A percentile compares a stretch with the other conserved stretches of the same genome.
phyloP scores from a whole-genome alignment of 2,888 invertebrate genomes.

The Ochropleura plecta region DNA sequence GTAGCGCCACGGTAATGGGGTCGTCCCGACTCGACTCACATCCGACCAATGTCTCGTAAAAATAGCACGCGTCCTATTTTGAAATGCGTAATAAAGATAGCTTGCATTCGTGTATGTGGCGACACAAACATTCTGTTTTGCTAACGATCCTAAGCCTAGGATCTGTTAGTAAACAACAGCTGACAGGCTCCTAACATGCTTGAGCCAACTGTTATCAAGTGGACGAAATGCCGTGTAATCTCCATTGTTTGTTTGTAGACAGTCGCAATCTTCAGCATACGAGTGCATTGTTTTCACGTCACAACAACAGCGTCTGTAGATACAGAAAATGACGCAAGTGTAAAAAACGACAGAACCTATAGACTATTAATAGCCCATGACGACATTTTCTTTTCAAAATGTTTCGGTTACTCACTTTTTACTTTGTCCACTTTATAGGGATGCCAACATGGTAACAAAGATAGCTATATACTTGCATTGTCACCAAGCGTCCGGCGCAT shows the following conservation, averaged over 20 bases:
- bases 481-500: neutral
- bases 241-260: slow-evolving; percentile 45
- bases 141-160: slow-evolving; percentile 13
- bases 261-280: slow-evolving; percentile 33
- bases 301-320: slow-evolving; percentile 22
- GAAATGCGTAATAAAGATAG: slow-evolving; percentile 51
- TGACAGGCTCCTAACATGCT: slow-evolving; percentile 8
- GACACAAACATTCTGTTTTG: slow-evolving; percentile 16
- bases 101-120: slow-evolving; percentile 17
- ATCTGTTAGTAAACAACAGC: slow-evolving; percentile 39
- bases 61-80: slow-evolving; percentile 72
- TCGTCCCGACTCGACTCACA: slow-evolving; percentile 74
- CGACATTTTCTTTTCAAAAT: slow-evolving; percentile 6
- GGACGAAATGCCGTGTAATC: slow-evolving; percentile 46
- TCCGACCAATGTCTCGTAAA: slow-evolving; percentile 75
- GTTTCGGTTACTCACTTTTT: slow-evolving; percentile 2
- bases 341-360: slow-evolving; percentile 10
- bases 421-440: neutral
- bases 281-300: slow-evolving; percentile 33
- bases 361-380: slow-evolving; percentile 12
- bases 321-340: slow-evolving; percentile 21
- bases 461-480: neutral
- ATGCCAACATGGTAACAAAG: neutral
- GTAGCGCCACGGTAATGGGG: slow-evolving; percentile 80
- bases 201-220: slow-evolving; percentile 15